These are phyloP conservation scores for Nannospalax galili DNA, from an alignment of 2,113 vertebrate genomes.

Conservation along the genomic window DNA sequence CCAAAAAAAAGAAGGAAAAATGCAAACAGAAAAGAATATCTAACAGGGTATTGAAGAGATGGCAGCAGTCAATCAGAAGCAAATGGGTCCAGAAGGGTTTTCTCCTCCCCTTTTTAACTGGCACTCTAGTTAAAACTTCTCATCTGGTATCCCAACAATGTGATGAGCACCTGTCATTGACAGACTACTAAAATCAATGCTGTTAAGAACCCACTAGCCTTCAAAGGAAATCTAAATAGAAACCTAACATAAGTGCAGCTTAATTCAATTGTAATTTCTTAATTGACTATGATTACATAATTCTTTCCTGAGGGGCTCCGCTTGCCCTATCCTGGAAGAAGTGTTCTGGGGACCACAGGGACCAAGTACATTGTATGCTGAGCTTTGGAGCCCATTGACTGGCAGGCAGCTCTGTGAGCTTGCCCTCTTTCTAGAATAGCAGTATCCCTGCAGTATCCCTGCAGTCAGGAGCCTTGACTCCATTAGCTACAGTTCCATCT, in stretches of 20 bases:
- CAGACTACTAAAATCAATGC: slow-evolving; percentile 56
- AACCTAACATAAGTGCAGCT: slow-evolving; percentile 20
- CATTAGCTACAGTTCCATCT: background rate
- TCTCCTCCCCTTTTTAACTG: background rate
- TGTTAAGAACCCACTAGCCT: slow-evolving; percentile 12
- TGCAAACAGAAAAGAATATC: background rate
- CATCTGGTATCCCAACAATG: background rate
- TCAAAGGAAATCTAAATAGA: slow-evolving; percentile 49
- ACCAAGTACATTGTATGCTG: too few species aligned
- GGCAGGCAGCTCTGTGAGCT: background rate
- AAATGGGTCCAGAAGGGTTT: background rate
- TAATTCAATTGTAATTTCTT: slow-evolving; percentile 23
- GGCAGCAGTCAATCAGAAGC: background rate
- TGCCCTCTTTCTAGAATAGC: background rate
- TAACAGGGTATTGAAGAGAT: background rate
- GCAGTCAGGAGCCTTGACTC: background rate
- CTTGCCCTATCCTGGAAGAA: background rate
- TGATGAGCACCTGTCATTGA: slow-evolving; percentile 55
- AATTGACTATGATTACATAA: background rate
- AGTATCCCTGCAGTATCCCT: too few species aligned
- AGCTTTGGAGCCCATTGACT: background rate
- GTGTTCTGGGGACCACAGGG: background rate
- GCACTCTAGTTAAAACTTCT: background rate
- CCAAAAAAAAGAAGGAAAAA: background rate
- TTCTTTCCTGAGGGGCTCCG: background rate